Conservation (phyloP, 2,113 vertebrate genomes). For the Dasypus novemcinctus region DNA sequence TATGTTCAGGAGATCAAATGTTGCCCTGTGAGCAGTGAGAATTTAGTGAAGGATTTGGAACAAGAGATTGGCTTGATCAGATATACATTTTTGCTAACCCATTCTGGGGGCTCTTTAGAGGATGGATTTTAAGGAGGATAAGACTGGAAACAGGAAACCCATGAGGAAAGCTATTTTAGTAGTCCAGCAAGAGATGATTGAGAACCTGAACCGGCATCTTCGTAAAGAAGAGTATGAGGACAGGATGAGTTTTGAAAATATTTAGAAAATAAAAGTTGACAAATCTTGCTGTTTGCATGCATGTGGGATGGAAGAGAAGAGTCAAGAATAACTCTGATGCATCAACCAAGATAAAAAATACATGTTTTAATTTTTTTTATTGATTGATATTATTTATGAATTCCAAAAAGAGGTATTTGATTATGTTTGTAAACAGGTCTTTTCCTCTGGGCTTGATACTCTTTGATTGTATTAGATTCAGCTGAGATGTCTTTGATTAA, state of each 20-base stretch:
- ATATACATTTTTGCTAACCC: not conserved
- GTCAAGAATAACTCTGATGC: not conserved
- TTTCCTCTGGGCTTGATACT: no score
- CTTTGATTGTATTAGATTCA: no score
- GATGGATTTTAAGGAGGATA: not conserved
- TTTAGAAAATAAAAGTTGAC: slow-evolving; percentile 32
- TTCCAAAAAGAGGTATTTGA: no score
- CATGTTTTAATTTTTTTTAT: no score
- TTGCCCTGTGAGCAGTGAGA: not conserved
- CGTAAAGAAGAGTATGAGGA: not conserved
- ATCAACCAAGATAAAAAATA: not conserved
- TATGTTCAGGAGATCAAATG: not conserved
- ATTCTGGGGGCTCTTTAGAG: not conserved
- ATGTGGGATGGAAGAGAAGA: not conserved
- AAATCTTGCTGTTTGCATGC: not conserved
- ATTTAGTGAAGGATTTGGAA: not conserved
- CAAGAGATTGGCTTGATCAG: not conserved
- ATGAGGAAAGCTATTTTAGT: slow-evolving; percentile 1
- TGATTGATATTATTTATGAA: no score
- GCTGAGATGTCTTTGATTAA: no score
- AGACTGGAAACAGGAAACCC: not conserved
- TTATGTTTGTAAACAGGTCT: no score
- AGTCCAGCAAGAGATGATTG: not conserved
- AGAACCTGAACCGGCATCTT: not conserved
- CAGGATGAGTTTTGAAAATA: not conserved